Conservation (phyloP, 2,888 invertebrate species). For the Tachina lurida region DNA sequence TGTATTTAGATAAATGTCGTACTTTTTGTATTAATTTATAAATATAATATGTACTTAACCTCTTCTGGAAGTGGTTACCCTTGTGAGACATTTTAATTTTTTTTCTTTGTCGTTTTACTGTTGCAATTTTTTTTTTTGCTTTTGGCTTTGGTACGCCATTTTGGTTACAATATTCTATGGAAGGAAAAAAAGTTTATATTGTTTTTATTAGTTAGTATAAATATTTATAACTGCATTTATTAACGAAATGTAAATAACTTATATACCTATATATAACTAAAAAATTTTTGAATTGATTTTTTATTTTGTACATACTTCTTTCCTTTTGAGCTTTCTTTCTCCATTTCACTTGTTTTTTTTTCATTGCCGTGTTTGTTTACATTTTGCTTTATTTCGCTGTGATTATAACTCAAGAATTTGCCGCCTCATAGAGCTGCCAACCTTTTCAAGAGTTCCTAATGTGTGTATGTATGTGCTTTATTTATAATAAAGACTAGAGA, state of each 20-base stretch:
- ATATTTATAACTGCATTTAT: background rate
- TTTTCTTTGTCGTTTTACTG: background rate
- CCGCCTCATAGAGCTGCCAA: slow-evolving; percentile 49
- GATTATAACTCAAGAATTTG: slow-evolving; percentile 59
- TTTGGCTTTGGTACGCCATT: slow-evolving; percentile 62
- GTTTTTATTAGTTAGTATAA: background rate
- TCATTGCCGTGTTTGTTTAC: slow-evolving; percentile 62
- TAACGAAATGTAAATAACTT: background rate
- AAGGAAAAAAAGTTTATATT: background rate
- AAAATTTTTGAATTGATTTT: background rate
- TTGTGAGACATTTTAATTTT: slow-evolving; percentile 65
- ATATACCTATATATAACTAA: background rate
- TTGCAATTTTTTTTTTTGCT: slow-evolving; percentile 50
- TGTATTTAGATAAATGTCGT: background rate
- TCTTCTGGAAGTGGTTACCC: slow-evolving; percentile 65
- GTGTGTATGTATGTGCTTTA: background rate
- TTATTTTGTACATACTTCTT: no score
- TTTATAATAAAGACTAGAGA: slow-evolving; percentile 23
- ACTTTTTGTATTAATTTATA: background rate
- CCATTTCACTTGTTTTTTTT: background rate
- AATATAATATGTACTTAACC: slow-evolving; percentile 18
- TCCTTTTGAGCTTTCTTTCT: background rate
- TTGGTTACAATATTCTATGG: slow-evolving; percentile 38
- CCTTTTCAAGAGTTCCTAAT: background rate
- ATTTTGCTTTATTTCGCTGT: slow-evolving; percentile 42